These are phyloP conservation scores for Sebastes vulpes DNA, from an alignment of 2,797 vertebrate species.

Conservation along the genomic window DNA sequence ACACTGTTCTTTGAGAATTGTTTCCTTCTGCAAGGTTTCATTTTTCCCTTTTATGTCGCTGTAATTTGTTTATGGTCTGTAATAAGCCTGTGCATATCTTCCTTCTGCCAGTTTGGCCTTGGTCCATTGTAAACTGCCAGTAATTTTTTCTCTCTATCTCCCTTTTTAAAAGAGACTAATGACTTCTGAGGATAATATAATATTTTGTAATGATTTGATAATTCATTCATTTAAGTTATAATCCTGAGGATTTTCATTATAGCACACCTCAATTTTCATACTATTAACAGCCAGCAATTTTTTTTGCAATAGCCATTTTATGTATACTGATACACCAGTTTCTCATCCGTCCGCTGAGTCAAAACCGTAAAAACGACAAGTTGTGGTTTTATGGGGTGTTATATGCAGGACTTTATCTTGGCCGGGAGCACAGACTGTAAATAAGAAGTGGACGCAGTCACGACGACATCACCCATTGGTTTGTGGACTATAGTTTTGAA, in stretches of 20 bases:
- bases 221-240: conserved; percentile 17
- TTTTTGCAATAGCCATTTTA: background rate
- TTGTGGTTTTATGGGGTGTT: background rate
- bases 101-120: conserved; percentile 71
- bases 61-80: conserved; percentile 79
- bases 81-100: conserved; percentile 73
- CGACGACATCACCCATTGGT: background rate
- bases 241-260: conserved; percentile 20
- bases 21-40: conserved; percentile 72
- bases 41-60: conserved; percentile 69
- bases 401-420: background rate
- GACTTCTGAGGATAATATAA: conserved; percentile 49
- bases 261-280: background rate
- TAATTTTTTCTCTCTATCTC: conserved; percentile 22
- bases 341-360: background rate
- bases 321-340: background rate
- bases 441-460: background rate
- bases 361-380: background rate
- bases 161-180: conserved; percentile 56
- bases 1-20: conserved; percentile 61
- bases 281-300: background rate
- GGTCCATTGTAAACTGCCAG: conserved; percentile 60
- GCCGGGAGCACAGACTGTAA: background rate
- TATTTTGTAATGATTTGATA: conserved; percentile 39
- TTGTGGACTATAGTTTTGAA: background rate